Evolutionary conservation across 2,888 invertebrate genomes (phyloP).

Genomic region (Acrobasis consociella): DNA sequence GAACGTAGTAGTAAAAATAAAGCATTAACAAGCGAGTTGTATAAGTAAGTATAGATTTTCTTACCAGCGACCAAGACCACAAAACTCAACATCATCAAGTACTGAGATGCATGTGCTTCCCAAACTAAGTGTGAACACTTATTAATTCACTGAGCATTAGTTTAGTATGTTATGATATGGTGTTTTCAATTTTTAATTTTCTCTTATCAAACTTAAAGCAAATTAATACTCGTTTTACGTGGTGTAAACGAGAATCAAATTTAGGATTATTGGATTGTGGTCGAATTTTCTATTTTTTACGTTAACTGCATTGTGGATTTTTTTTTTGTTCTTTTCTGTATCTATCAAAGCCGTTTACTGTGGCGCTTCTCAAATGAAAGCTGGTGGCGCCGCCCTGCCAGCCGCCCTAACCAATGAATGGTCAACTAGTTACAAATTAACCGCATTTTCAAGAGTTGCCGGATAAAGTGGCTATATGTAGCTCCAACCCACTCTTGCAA

Average conservation of each 20-base stretch:
- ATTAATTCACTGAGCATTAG: conserved; percentile 42
- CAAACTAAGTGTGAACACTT: conserved; percentile 44
- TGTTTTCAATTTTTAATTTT: conserved; percentile 70
- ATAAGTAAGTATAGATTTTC: conserved; percentile 1
- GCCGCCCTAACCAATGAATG: too few relatives aligned
- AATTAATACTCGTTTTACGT: conserved; percentile 10
- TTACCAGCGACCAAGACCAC: conserved; percentile 45
- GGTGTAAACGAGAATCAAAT: conserved; percentile 10
- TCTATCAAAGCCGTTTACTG: too few relatives aligned
- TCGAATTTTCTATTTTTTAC: neutral
- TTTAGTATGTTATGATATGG: conserved; percentile 48
- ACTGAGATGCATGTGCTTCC: neutral
- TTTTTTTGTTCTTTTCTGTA: too few relatives aligned
- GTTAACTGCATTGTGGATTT: too few relatives aligned
- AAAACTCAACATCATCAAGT: conserved; percentile 31
- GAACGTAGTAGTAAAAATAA: too few relatives aligned
- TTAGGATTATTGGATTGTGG: neutral
- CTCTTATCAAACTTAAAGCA: conserved; percentile 52
- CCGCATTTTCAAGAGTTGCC: too few relatives aligned
- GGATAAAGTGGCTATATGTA: too few relatives aligned
- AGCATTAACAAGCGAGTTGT: neutral
- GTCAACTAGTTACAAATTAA: too few relatives aligned
- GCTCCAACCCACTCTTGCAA: too few relatives aligned
- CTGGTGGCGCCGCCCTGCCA: too few relatives aligned
- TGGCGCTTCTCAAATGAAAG: too few relatives aligned